These are phyloP conservation scores for Apis laboriosa DNA, from an alignment of 1,140 invertebrate species.

Conservation along the genomic window DNA sequence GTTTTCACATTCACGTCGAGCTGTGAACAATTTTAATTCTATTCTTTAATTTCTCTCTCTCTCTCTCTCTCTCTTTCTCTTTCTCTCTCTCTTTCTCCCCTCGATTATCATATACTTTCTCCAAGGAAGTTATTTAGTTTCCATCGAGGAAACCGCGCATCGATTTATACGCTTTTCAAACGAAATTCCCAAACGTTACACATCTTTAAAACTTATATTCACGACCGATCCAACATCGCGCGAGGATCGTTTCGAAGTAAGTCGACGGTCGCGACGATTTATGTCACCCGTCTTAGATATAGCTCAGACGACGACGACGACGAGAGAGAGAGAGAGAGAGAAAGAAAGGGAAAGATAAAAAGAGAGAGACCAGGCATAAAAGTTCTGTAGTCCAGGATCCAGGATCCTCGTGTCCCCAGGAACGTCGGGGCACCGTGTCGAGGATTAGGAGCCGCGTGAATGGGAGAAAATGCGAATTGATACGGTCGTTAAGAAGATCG, in stretches of 20 bases:
- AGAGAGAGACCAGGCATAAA: conserved; percentile 56
- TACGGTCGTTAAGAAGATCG: conserved; percentile 71
- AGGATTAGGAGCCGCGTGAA: conserved; percentile 70
- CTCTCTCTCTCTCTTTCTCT: too few species aligned
- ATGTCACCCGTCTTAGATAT: conserved; percentile 51
- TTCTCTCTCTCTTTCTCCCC: too few species aligned
- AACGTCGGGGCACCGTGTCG: conserved; percentile 27
- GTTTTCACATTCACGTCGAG: too few species aligned
- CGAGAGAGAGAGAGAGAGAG: too few species aligned
- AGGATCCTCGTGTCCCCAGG: conserved; percentile 30
- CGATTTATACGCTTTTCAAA: too few species aligned
- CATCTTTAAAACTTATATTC: neutral
- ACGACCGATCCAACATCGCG: neutral
- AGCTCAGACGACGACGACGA: neutral
- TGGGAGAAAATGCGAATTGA: conserved; percentile 74
- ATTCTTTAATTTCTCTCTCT: too few species aligned
- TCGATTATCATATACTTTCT: too few species aligned
- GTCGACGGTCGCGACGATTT: conserved; percentile 59
- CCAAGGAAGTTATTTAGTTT: too few species aligned
- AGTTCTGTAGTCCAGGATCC: conserved; percentile 49
- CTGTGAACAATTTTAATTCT: too few species aligned
- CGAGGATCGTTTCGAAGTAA: conserved; percentile 30
- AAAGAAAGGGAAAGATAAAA: too few species aligned
- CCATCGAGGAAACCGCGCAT: too few species aligned
- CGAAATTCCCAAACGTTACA: too few species aligned